A percentile compares a stretch with the other conserved stretches of the same genome.
Evolutionary conservation across 2,888 invertebrate genomes (phyloP).

Genomic region (Heliconius cydno): DNA sequence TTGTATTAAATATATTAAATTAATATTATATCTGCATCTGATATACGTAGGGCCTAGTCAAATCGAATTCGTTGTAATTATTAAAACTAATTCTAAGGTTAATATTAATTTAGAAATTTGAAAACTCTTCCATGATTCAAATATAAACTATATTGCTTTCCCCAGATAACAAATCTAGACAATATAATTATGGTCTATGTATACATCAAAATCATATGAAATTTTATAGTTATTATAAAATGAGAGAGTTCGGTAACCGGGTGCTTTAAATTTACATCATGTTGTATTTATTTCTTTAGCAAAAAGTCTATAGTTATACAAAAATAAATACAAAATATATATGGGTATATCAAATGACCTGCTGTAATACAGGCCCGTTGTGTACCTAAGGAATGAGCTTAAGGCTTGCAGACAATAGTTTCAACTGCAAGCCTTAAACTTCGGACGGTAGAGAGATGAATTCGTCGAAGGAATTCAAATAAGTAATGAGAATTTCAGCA

Average conservation of each 20-base stretch:
- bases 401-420: conserved; percentile 16
- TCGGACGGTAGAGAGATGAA: conserved; percentile 23
- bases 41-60: conserved; percentile 80
- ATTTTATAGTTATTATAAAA: conserved; percentile 80
- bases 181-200: conserved; percentile 76
- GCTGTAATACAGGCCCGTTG: conserved; percentile 28
- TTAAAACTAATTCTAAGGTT: conserved; percentile 68
- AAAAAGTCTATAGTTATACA: conserved; percentile 50
- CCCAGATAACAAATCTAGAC: conserved; percentile 73
- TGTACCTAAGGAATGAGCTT: conserved; percentile 19
- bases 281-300: conserved; percentile 77
- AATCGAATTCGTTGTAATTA: conserved; percentile 81
- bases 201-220: conserved; percentile 71
- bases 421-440: conserved; percentile 27
- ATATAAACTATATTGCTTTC: conserved; percentile 68
- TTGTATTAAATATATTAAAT: conserved; percentile 67
- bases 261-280: conserved; percentile 83
- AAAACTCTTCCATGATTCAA: conserved; percentile 76
- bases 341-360: conserved; percentile 33
- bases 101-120: conserved; percentile 77
- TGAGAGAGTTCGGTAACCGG: conserved; percentile 82
- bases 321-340: conserved; percentile 24
- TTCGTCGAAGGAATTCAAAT: conserved; percentile 32
- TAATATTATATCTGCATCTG: conserved; percentile 74
- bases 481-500: conserved; percentile 56